phyloP scores from a whole-genome alignment of 2,797 vertebrate species.

The Alfaro cultratus region DNA sequence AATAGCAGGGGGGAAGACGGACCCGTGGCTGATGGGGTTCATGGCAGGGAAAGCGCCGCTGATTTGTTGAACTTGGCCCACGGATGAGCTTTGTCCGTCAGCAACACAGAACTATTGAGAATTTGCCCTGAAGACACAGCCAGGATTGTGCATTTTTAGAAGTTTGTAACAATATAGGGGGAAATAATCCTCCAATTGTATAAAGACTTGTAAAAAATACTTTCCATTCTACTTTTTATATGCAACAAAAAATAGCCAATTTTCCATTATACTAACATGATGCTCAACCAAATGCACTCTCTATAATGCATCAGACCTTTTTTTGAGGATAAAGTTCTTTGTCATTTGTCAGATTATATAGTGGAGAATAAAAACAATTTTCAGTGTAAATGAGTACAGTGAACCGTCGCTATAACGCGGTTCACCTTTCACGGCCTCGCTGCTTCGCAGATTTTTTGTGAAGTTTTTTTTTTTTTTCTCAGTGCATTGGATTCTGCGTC shows the following conservation, averaged over 20 bases:
- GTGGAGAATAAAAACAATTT: constrained; percentile 1
- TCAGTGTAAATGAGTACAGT: neutral
- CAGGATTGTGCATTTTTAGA: constrained; percentile 5
- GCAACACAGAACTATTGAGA: constrained; percentile 47
- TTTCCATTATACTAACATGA: neutral
- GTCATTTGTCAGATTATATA: constrained; percentile 32
- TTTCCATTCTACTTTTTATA: constrained; percentile 13
- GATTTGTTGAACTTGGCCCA: constrained; percentile 76
- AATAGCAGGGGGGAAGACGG: constrained; percentile 19
- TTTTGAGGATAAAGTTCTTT: constrained; percentile 24
- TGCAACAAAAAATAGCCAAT: neutral
- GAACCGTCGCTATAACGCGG: no score
- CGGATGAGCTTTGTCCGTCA: constrained; percentile 65
- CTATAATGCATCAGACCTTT: constrained; percentile 50
- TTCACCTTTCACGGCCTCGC: no score
- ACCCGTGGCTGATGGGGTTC: constrained; percentile 21
- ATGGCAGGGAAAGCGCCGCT: constrained; percentile 20
- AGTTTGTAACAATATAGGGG: constrained; percentile 18
- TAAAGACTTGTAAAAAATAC: constrained; percentile 42
- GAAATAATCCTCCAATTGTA: constrained; percentile 39
- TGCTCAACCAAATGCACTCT: constrained; percentile 9
- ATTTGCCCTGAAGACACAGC: constrained; percentile 52
- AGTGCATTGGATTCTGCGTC: no score
- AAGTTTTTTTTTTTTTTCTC: no score
- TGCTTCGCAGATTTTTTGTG: no score